A percentile compares a stretch with the other conserved stretches of the same genome.
Conservation (phyloP, 2,797 vertebrate genomes). For the Microtus obscurus region DNA sequence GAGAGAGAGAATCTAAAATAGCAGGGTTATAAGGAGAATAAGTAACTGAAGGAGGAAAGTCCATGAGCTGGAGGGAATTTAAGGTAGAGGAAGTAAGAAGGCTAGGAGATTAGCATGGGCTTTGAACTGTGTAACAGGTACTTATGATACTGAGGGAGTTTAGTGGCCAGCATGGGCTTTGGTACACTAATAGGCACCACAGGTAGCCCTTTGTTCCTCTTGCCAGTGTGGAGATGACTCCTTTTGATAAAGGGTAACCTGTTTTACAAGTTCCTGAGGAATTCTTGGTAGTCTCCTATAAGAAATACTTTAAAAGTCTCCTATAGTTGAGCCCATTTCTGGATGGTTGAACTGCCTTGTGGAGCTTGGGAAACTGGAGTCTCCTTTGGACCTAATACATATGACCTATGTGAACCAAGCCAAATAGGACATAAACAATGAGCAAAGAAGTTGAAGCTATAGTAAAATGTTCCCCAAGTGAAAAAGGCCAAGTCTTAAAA, state of each 20-base stretch:
- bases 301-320: neutral
- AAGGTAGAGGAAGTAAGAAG: neutral
- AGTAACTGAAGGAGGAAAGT: neutral
- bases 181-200: neutral
- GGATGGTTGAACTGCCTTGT: too few relatives aligned
- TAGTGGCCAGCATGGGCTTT: neutral
- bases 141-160: neutral
- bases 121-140: neutral
- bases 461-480: neutral
- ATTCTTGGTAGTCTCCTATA: neutral
- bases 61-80: neutral
- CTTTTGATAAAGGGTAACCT: neutral
- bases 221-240: neutral
- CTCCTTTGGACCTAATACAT: neutral
- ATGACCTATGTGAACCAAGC: neutral
- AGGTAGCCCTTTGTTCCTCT: neutral
- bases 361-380: neutral
- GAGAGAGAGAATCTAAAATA: neutral
- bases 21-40: neutral
- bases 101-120: neutral
- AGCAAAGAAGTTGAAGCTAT: neutral
- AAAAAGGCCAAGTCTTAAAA: neutral
- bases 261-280: neutral
- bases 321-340: too few relatives aligned
- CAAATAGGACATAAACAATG: neutral